phyloP scores from a whole-genome alignment of 2,797 vertebrate genomes.

The Lithobates pipiens region DNA sequence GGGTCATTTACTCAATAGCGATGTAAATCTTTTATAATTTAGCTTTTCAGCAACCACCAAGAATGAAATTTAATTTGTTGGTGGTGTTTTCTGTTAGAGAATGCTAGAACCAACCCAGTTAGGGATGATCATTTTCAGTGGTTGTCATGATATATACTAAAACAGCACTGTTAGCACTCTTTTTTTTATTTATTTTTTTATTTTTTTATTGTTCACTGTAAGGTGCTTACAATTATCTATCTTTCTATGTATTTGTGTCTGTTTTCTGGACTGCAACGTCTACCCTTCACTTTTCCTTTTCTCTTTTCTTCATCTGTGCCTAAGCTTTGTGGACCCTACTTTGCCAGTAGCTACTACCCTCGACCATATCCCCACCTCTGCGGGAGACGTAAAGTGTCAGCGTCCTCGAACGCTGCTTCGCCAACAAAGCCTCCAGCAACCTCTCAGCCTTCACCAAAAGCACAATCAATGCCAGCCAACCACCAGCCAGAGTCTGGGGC shows the following conservation, averaged over 20 bases:
- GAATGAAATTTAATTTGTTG: too few relatives aligned
- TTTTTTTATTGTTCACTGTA: not conserved
- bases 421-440: conserved; percentile 98
- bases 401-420: conserved; percentile 93
- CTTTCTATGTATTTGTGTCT: conserved; percentile 78
- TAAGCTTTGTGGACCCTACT: conserved; percentile 91
- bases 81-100: too few relatives aligned
- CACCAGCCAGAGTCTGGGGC: conserved; percentile 97
- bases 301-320: conserved; percentile 81
- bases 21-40: too few relatives aligned
- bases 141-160: not conserved
- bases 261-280: conserved; percentile 81
- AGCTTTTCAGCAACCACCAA: too few relatives aligned
- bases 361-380: conserved; percentile 96
- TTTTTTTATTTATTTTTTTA: not conserved
- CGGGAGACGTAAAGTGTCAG: conserved; percentile 83
- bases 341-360: conserved; percentile 94
- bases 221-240: conserved; percentile 64
- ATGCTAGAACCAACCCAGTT: too few relatives aligned
- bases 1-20: too few relatives aligned
- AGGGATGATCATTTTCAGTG: not conserved
- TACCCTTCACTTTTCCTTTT: conserved; percentile 83
- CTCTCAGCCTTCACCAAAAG: conserved; percentile 93
- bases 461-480: conserved; percentile 92
- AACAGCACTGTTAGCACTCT: not conserved